Evolutionary conservation across 2,113 vertebrate species (phyloP).

Genomic region (Oncorhynchus mykiss): DNA sequence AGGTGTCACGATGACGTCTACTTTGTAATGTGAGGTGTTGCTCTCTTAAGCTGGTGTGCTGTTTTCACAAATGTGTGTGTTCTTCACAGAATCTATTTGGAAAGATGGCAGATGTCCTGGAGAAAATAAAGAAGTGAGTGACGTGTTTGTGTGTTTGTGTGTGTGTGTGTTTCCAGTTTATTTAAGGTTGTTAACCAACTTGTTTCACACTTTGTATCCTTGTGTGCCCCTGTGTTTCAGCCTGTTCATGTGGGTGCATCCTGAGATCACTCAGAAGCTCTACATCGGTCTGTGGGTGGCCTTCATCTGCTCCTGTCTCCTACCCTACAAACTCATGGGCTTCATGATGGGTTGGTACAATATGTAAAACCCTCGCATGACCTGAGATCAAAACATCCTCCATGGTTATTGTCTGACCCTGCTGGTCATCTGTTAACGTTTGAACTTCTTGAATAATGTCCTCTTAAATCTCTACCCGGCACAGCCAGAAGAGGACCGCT

Average conservation of each 20-base stretch:
- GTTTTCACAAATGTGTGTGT: background rate
- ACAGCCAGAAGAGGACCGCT: no score
- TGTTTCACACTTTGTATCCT: constrained; percentile 13
- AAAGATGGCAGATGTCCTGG: constrained; percentile 95
- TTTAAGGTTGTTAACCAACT: background rate
- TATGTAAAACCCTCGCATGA: no score
- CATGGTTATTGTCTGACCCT: no score
- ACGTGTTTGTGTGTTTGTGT: background rate
- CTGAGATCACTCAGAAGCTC: constrained; percentile 93
- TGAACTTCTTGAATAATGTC: no score
- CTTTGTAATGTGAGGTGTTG: background rate
- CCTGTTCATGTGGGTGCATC: constrained; percentile 97
- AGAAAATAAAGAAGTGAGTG: constrained; percentile 98
- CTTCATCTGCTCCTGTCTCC: constrained; percentile 92
- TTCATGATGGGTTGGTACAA: constrained; percentile 80
- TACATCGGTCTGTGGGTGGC: constrained; percentile 87
- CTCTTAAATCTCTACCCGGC: no score
- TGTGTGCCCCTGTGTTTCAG: constrained; percentile 60
- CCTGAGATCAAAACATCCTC: no score
- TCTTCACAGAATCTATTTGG: constrained; percentile 90
- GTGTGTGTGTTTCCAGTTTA: constrained; percentile 7
- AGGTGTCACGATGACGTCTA: background rate
- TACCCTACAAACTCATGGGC: constrained; percentile 91
- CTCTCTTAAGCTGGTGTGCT: background rate
- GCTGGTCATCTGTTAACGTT: no score